Evolutionary conservation across 2,113 vertebrate species (phyloP), one percentile per base, ranked within the genome.

Genomic region (Xenotilapia longispinis): DNA sequence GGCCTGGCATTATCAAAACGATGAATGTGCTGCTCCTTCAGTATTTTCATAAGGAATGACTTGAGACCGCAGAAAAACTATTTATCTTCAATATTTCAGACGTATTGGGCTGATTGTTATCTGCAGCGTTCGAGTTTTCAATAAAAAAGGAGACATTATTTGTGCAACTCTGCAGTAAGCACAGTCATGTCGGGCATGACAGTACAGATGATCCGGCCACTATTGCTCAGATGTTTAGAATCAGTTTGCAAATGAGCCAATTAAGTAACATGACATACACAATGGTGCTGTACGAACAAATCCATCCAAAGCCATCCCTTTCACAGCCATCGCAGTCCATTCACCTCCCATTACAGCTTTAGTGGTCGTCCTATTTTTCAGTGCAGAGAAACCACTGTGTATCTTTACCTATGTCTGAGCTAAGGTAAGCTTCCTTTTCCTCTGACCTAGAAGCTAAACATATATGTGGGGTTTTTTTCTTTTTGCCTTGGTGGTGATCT

Each of bases 171-270:
- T 31, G 42, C 26, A 49, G 23, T 14, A 40, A 33, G 80, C 13
- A 49, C 47, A 6, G 63, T 38, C 19, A 36, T 84, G 85, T 79
- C 14, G 4, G 51, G 42, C 53, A 84, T 93, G 78, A 60, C 82
- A 82, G 68, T 53, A 28, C 38, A 23, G 58, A 31, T 3, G 36
- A 65, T 85, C 81, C 73, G 42, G 83, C 81, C 79, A 88, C 88
- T 90, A 86, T 82, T 68, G 84, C 31, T 19, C 33, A 91, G 60
- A 57, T 40, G 88, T 53, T 73, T 87, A 80, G 84, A 84, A 90
- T 92, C 84, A 73, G 86, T 90, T 90, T 90, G 87, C 85, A 93
- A 93, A 93, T 92, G 82, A 94, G 91, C 88, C 88, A 93, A 89
- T 93, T 93, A 92, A 89, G 84, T 84, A 73, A 89, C 82, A 82